Evolutionary conservation across 2,113 vertebrate genomes (phyloP), one percentile per base, ranked within the genome.

Genomic region (Hydrochoerus hydrochaeris): DNA sequence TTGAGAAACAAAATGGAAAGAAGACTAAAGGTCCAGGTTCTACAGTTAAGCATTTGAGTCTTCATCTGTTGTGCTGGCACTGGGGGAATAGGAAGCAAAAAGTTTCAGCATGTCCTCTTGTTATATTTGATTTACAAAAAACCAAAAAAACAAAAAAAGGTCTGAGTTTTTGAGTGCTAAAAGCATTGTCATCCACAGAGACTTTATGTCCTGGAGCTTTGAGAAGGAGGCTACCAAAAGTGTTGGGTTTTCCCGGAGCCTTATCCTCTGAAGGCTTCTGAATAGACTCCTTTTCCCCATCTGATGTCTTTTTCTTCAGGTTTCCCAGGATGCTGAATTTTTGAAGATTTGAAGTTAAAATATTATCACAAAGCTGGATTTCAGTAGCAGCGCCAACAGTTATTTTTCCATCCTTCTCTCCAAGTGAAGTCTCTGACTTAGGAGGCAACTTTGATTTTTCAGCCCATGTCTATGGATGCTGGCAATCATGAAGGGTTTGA

Each of bases 51-150:
- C 99, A 0, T 99, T 99, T 24, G 99, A 99, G 95, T 99, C 99
- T 62, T 99, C 99, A 2, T 99, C 99, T 32, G 99, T 99, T 54
- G 99, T 98, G 83, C 99, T 99, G 98, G 98, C 98, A 94, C 99
- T 99, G 0, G 99, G 99, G 8, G 99, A 99, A 86, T 99, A 78
- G 30, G 98, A 98, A 0, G 99, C 98, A 92, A 99, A 98, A 97
- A 99, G 99, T 96, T 99, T 99, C 96, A 99, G 99, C 98, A 99
- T 0, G 99, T 99, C 97, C 99, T 99, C 98, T 99, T 99, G 96
- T 98, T 99, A 57, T 98, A 99, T 84, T 99, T 99, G 80, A 99
- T 99, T 98, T 99, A 99, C 98, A 99, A 99, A 97, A 99, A 41
- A 52, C 7, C 49, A 52, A 54, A 54, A 54, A 99, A 98, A 99